Conservation (phyloP, 2,888 invertebrate species). For the Scaptodrosophila latifasciaeformis region DNA sequence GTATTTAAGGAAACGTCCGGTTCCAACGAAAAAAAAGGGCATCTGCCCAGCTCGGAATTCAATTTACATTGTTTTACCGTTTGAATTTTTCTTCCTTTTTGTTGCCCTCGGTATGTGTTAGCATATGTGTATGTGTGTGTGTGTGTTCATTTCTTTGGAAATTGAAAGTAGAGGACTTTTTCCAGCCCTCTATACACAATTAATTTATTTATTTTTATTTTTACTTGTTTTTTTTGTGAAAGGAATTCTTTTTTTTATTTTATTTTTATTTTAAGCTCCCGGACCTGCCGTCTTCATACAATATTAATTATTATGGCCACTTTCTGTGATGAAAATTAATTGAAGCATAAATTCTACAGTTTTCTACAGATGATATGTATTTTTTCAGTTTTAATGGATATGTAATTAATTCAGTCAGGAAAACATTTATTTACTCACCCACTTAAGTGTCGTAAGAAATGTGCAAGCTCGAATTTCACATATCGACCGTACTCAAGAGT, state of each 20-base stretch:
- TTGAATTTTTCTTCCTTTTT: constrained; percentile 8
- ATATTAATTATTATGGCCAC: constrained; percentile 52
- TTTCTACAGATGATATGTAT: too few relatives aligned
- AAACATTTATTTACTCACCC: too few relatives aligned
- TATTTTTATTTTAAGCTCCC: too few relatives aligned
- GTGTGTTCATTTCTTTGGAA: background rate
- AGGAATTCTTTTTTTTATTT: constrained; percentile 24
- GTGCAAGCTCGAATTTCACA: too few relatives aligned
- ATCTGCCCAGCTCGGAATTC: constrained; percentile 39
- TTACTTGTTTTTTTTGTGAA: constrained; percentile 11
- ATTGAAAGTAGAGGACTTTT: too few relatives aligned
- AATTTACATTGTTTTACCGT: constrained; percentile 48
- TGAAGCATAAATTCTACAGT: constrained; percentile 42
- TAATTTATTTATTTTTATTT: background rate
- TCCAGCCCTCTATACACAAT: too few relatives aligned
- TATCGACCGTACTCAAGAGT: too few relatives aligned
- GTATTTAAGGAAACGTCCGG: constrained; percentile 19
- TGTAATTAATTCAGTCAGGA: constrained; percentile 45
- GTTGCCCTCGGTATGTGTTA: constrained; percentile 6
- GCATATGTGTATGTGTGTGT: constrained; percentile 15
- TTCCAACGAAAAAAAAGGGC: background rate
- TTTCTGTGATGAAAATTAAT: constrained; percentile 60
- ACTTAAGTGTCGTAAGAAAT: too few relatives aligned
- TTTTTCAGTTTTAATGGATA: constrained; percentile 39
- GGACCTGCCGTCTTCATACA: constrained; percentile 1